A percentile compares a stretch with the other conserved stretches of the same genome.
Evolutionary conservation across 2,797 vertebrate species (phyloP).

Genomic region (Pterois miles): DNA sequence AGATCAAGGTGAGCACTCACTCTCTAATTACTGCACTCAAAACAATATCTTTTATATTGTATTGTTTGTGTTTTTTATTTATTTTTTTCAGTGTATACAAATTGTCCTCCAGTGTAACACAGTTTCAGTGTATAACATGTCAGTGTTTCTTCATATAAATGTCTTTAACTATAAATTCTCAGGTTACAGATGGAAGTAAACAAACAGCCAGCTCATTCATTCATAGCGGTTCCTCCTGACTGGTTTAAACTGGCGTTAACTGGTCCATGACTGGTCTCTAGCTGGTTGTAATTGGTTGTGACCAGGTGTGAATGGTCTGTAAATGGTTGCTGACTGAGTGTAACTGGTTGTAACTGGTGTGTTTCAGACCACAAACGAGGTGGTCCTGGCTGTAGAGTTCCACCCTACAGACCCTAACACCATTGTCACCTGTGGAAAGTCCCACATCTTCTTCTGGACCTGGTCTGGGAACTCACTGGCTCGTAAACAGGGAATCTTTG

Average conservation of each 20-base stretch:
- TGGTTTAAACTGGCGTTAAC: neutral
- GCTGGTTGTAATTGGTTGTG: too few species aligned
- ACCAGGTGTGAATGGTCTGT: too few species aligned
- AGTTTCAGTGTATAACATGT: neutral
- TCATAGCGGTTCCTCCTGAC: too few species aligned
- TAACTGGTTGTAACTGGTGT: neutral
- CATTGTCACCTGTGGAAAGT: conserved; percentile 97
- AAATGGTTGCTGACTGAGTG: neutral
- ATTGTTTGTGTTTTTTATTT: neutral
- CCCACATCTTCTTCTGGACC: conserved; percentile 99
- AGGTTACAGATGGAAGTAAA: too few species aligned
- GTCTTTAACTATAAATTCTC: too few species aligned
- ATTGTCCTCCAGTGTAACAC: neutral
- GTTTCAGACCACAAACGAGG: conserved; percentile 93
- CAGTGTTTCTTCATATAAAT: neutral
- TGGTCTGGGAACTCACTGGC: conserved; percentile 93
- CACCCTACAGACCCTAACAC: conserved; percentile 95
- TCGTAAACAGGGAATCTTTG: conserved; percentile 97
- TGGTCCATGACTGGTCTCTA: neutral
- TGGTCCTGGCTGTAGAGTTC: conserved; percentile 95
- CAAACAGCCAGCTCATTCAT: too few species aligned
- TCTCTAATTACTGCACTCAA: too few species aligned
- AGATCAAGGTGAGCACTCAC: conserved; percentile 94
- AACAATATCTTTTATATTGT: neutral
- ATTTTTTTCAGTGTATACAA: neutral